Conservation (phyloP, 2,113 vertebrate genomes). For the Mus spicilegus region DNA sequence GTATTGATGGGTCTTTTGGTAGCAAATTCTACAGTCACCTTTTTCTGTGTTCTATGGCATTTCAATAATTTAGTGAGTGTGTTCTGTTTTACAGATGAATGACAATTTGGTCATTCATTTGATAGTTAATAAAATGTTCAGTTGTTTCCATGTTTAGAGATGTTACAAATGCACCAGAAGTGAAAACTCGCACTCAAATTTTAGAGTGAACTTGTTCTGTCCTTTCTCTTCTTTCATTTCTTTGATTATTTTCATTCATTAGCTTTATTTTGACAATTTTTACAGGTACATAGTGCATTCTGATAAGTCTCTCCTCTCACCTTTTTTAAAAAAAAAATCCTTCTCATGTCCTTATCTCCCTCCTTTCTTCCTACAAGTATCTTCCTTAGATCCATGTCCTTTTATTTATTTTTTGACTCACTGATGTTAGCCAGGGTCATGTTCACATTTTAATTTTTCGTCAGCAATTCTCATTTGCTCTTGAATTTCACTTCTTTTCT, state of each 20-base stretch:
- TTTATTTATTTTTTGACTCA: background rate
- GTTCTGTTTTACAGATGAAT: background rate
- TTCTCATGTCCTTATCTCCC: background rate
- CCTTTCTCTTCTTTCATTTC: background rate
- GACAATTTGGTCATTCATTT: background rate
- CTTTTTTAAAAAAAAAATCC: background rate
- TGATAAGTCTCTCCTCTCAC: background rate
- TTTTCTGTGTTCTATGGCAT: background rate
- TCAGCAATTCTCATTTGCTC: background rate
- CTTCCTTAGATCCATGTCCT: background rate
- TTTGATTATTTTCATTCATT: background rate
- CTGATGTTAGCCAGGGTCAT: background rate
- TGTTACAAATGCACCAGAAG: background rate
- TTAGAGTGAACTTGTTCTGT: background rate
- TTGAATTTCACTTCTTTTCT: background rate
- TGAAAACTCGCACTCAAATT: background rate
- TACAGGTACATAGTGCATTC: background rate
- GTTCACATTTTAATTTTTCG: background rate
- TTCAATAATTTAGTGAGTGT: background rate
- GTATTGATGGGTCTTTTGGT: too few relatives aligned
- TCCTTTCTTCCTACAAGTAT: background rate
- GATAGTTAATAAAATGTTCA: background rate
- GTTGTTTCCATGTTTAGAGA: background rate
- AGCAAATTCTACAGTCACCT: background rate
- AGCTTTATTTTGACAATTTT: background rate